These are phyloP conservation scores for Amblyopsis hoosieri DNA, from an alignment of 2,797 vertebrate species.

Conservation along the genomic window DNA sequence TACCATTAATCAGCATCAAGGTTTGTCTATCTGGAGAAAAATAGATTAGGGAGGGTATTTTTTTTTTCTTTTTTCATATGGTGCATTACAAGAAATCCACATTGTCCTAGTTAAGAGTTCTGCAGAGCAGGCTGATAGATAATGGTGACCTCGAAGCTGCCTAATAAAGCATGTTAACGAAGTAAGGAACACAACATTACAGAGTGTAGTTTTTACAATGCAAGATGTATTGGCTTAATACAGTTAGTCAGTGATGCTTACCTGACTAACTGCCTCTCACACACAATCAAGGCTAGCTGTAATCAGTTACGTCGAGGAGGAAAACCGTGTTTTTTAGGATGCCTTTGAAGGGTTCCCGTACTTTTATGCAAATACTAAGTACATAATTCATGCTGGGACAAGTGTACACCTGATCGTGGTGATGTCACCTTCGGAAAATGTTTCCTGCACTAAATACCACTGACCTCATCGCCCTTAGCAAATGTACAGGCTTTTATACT, in stretches of 20 bases:
- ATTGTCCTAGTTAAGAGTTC: slow-evolving; percentile 80
- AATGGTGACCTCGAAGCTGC: slow-evolving; percentile 94
- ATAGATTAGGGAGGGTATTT: slow-evolving; percentile 84
- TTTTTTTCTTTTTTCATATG: slow-evolving; percentile 76
- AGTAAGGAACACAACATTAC: slow-evolving; percentile 91
- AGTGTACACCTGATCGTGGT: slow-evolving; percentile 27
- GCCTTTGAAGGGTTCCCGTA: slow-evolving; percentile 65
- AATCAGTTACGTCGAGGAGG: slow-evolving; percentile 82
- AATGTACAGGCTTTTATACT: slow-evolving; percentile 6
- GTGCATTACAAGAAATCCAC: slow-evolving; percentile 83
- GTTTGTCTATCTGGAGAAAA: slow-evolving; percentile 85
- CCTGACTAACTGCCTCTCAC: slow-evolving; percentile 95
- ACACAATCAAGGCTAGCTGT: slow-evolving; percentile 88
- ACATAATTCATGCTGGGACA: slow-evolving; percentile 55
- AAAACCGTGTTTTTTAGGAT: slow-evolving; percentile 57
- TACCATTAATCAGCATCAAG: slow-evolving; percentile 85
- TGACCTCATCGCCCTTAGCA: slow-evolving; percentile 54
- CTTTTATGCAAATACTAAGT: slow-evolving; percentile 59
- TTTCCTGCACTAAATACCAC: slow-evolving; percentile 25
- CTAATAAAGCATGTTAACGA: slow-evolving; percentile 99
- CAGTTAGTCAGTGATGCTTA: slow-evolving; percentile 98
- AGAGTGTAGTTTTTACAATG: slow-evolving; percentile 98
- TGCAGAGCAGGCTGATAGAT: slow-evolving; percentile 92
- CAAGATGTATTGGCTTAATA: slow-evolving; percentile 99
- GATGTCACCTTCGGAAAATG: slow-evolving; percentile 60